Conservation (phyloP, 1,140 invertebrate genomes). For the Chelonus insularis region DNA sequence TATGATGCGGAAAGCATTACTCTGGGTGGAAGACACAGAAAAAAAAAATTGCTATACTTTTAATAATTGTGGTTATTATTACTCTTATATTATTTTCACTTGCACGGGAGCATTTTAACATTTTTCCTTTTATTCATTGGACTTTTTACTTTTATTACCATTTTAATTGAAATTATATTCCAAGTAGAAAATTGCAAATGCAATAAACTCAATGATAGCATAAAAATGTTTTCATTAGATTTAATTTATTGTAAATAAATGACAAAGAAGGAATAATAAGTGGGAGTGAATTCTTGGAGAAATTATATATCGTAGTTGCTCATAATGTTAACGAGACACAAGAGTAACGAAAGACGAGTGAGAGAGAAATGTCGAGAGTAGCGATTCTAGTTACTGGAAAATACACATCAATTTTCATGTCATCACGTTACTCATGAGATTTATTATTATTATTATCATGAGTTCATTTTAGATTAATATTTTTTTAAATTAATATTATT, state of each 20-base stretch:
- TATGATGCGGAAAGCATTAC: conserved; percentile 31
- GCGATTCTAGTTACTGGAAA: conserved; percentile 22
- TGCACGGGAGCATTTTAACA: too few relatives aligned
- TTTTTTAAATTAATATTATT: not conserved
- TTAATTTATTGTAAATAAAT: too few relatives aligned
- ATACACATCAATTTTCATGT: conserved; percentile 32
- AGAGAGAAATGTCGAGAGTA: not conserved
- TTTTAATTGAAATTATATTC: too few relatives aligned
- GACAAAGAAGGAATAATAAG: conserved; percentile 14
- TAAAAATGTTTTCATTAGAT: too few relatives aligned
- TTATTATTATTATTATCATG: conserved; percentile 25
- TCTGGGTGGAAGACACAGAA: not conserved
- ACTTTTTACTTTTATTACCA: too few relatives aligned
- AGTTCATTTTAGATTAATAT: not conserved
- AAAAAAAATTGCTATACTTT: not conserved
- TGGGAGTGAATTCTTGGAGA: conserved; percentile 16
- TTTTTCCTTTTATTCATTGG: too few relatives aligned
- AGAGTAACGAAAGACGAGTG: not conserved
- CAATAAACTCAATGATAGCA: too few relatives aligned
- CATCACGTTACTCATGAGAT: conserved; percentile 21
- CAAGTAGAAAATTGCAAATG: too few relatives aligned
- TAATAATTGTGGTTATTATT: too few relatives aligned
- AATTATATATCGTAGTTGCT: conserved; percentile 33
- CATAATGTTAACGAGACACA: conserved; percentile 32
- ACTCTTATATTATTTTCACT: too few relatives aligned